Percentiles rank a stretch among this genome's conserved stretches.
These are phyloP conservation scores for Natator depressus DNA, from an alignment of 2,113 vertebrate species.

Conservation along the genomic window DNA sequence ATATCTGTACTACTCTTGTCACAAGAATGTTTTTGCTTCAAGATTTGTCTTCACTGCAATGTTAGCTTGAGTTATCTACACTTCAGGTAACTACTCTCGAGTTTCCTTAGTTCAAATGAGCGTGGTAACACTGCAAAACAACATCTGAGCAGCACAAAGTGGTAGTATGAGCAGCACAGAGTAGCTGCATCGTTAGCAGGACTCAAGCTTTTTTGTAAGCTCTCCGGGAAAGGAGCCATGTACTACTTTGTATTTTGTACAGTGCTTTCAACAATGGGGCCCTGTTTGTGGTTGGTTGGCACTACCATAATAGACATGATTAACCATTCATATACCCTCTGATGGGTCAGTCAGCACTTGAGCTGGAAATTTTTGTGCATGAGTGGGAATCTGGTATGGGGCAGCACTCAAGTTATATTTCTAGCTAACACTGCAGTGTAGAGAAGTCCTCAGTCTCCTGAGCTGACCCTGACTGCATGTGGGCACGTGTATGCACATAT, in stretches of 20 bases:
- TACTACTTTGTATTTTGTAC: neutral
- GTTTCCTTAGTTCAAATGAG: neutral
- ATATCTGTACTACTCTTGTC: neutral
- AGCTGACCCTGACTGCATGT: neutral
- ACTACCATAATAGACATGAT: neutral
- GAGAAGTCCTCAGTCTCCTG: neutral
- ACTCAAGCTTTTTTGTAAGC: neutral
- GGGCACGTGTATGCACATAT: neutral
- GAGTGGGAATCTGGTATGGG: neutral
- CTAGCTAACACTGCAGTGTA: neutral
- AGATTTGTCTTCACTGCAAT: neutral
- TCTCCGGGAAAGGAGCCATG: neutral
- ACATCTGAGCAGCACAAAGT: neutral
- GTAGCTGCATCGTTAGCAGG: neutral
- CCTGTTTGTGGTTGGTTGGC: neutral
- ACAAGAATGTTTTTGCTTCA: neutral
- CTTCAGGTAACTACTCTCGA: neutral
- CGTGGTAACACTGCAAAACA: neutral
- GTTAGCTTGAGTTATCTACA: neutral
- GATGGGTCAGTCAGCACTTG: neutral
- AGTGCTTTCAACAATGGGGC: neutral
- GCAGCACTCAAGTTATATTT: neutral
- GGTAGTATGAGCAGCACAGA: neutral
- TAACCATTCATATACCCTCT: neutral
- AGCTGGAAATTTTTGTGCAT: neutral